Evolutionary conservation across 2,888 invertebrate species (phyloP), one percentile per base, ranked within the genome.

Genomic region (Pantelozetes paolii): DNA sequence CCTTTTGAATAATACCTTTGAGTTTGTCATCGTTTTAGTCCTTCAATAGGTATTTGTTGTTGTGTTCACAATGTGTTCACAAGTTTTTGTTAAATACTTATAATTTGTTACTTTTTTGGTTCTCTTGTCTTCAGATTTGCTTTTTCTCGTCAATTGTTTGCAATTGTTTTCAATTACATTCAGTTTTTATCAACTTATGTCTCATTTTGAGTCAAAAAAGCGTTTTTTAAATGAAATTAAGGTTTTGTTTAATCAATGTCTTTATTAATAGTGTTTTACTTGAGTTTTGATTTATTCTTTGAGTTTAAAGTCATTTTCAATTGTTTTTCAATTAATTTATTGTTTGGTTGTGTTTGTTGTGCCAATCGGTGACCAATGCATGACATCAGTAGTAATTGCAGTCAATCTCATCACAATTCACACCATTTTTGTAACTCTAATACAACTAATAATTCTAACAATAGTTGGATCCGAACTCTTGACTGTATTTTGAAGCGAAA

Each of bases 401-500:
- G 48, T 57, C 20, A 57, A 28, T 23, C 28, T 28, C 57, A 57
- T 64, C 64, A 64, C 40, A 64, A 36, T 36, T 20, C 13, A 30
- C 64, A 64, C n/a, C n/a, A 32, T 15, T 18, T 64, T 15, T 64
- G 64, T 36, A 64, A 18, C 36, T 30, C 32, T 64, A 64, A 64
- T 32, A 64, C 18, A 28, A 64, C 26, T 36, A 32, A 32, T 64
- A 64, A 64, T 64, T 64, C 64, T 18, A 64, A 64, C 54, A 40
- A 32, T 73, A 73, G 73, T 73, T 73, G 73, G 73, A 73, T 73
- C 20, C 73, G 73, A 50, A 50, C 45, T 69, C 69, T 73, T 26
- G 73, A 73, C 69, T 69, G 69, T 50, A 59, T 73, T 36, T 59
- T 73, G 36, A 73, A 73, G 69, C 69, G 73, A 73, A 73, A 73